phyloP scores from a whole-genome alignment of 2,797 vertebrate species.

The Lagorchestes hirsutus region DNA sequence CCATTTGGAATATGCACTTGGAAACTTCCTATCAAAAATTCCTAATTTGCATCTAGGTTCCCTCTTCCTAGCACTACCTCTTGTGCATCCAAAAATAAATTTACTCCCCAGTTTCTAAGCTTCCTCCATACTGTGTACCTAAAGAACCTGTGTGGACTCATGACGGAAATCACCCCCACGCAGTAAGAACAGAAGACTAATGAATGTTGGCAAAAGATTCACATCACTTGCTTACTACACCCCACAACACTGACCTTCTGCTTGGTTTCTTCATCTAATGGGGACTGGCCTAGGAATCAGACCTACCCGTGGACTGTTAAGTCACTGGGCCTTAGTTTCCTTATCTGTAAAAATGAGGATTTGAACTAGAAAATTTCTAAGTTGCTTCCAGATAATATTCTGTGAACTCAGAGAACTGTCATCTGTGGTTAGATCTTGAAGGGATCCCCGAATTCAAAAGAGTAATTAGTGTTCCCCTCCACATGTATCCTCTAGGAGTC shows the following conservation, averaged over 20 bases:
- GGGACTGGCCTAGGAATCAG: not conserved
- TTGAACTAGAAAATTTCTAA: not conserved
- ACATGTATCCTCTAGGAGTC: not conserved
- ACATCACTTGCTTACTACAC: slow-evolving; percentile 8
- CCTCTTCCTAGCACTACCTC: not conserved
- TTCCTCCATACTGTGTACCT: not conserved
- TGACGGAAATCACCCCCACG: not conserved
- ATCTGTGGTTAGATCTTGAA: not conserved
- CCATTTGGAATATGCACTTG: slow-evolving; percentile 22
- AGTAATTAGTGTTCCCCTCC: not conserved
- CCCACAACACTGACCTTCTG: not conserved
- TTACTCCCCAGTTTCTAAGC: not conserved
- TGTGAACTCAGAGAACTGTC: not conserved
- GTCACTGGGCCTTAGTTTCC: not conserved
- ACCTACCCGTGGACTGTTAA: not conserved
- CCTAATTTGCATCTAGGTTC: slow-evolving; percentile 11
- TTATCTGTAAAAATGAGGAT: not conserved
- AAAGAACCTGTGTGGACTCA: not conserved
- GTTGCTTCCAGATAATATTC: not conserved
- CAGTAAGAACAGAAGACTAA: not conserved
- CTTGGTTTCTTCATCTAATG: not conserved
- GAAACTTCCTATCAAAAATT: slow-evolving; percentile 17
- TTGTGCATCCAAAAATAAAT: not conserved
- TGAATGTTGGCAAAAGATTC: not conserved
- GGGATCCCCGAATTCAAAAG: not conserved